Evolutionary conservation across 2,888 invertebrate genomes (phyloP), one percentile per base, ranked within the genome.

Genomic region (Melanargia galathea): DNA sequence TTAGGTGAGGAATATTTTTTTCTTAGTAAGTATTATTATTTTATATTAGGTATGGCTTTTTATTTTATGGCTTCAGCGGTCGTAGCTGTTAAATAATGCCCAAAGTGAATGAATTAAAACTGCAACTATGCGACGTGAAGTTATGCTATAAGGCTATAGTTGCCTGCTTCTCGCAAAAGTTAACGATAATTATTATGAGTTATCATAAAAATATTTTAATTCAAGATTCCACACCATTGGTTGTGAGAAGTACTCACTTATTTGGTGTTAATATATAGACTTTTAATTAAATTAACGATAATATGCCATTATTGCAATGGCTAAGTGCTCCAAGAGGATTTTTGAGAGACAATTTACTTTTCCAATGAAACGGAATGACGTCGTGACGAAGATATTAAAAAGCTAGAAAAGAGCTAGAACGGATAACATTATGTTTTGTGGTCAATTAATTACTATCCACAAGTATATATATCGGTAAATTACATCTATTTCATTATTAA

Each of bases 321-420:
- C 24, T 30, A 45, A 22, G 30, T 40, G n/a, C 16, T 18, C 33
- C 22, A 26, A 26, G 62, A 43, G 20, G 40, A 35, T 40, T 57
- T 45, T 43, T 18, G 38, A 60, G 54, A 24, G 24, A 33, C 49
- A 62, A 62, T 62, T 62, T 58, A 57, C 43, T 45, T 62, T 57
- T 52, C 45, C 51, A 57, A 16, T 18, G 62, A 35, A 24, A 48
- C 33, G 35, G 16, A 48, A 22, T 35, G n/a, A 33, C 22, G 3
- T 5, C 24, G 46, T 22, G n/a, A 16, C 33, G 13, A 35, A 13
- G 35, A 35, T 52, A 52, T 35, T 2, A 20, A 20, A 20, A 35
- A 13, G 6, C 6, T n/a, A 5, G 11, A n/a, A 13, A 3, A 13
- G 45, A 22, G 11, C 3, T 13, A 48, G 48, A 48, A 13, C 4